Conservation (phyloP, 1,140 invertebrate species). For the Antheraea mylitta region DNA sequence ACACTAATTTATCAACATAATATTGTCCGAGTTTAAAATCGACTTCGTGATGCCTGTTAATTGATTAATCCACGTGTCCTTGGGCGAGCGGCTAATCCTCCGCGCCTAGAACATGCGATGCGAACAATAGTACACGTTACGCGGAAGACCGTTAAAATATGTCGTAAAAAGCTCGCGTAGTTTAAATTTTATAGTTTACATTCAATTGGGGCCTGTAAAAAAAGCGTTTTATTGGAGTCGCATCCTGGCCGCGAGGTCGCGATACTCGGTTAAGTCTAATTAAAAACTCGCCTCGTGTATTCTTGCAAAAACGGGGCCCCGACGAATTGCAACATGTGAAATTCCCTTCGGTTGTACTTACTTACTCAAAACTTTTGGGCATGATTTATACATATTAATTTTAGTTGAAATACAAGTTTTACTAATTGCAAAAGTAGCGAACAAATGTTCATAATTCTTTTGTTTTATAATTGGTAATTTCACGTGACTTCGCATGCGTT, state of each 20-base stretch:
- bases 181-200: slow-evolving; percentile 72
- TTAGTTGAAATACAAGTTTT: neutral
- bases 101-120: slow-evolving; percentile 21
- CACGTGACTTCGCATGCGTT: no score
- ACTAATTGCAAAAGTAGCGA: neutral
- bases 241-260: slow-evolving; percentile 69
- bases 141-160: slow-evolving; percentile 67
- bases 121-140: slow-evolving; percentile 59
- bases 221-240: slow-evolving; percentile 70
- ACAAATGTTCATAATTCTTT: neutral
- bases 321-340: slow-evolving; percentile 36
- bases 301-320: slow-evolving; percentile 51
- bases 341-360: slow-evolving; percentile 32
- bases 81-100: slow-evolving; percentile 39
- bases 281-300: slow-evolving; percentile 56
- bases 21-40: slow-evolving; percentile 45
- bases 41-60: slow-evolving; percentile 42
- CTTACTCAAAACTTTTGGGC: slow-evolving; percentile 23
- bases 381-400: slow-evolving; percentile 15
- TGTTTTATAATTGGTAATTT: no score
- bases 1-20: slow-evolving; percentile 54
- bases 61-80: slow-evolving; percentile 63
- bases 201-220: slow-evolving; percentile 74
- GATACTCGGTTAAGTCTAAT: slow-evolving; percentile 63
- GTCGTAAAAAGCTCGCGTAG: slow-evolving; percentile 68